Evolutionary conservation across 2,888 invertebrate genomes (phyloP), one percentile per base, ranked within the genome.

Genomic region (Hyalella azteca): DNA sequence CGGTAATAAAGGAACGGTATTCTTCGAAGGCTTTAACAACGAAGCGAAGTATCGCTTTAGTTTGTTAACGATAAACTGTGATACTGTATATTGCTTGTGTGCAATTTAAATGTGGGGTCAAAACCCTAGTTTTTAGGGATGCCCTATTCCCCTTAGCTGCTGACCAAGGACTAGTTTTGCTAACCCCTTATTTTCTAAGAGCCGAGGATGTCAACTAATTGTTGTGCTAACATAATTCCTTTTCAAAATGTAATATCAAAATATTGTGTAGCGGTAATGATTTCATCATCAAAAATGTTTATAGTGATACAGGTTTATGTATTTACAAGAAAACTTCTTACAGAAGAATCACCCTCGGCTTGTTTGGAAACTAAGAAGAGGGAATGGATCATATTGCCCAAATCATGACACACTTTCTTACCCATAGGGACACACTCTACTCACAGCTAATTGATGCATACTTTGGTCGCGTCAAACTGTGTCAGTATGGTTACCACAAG

Each of bases 161-260:
- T 36, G 60, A 60, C 60, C 60, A 60, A 60, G 36, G 32, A 60
- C 5, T 60, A 60, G 60, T 19, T 29, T 60, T 11, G 9, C 15
- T 45, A 9, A 45, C 15, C 9, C 9, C 19, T 36, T 60, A 60
- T 26, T 54, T 54, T 29, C 54, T 54, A 54, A 54, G 54, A 26
- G 54, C 54, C 22, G 22, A 9, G 54, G 26, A 26, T 22, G 54
- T 54, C 26, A 5, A 22, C 54, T 13, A 54, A 29, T 9, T 54
- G 29, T 29, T 54, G 22, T 54, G 29, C 22, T 54, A 54, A 22
- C 22, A 60, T 36, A 36, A 59, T 15, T 60, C 4, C 36, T 5
- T 36, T 60, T 60, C 60, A 60, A 60, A 60, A 60, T 60, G 29
- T 60, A 36, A 60, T 36, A 60, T 60, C 60, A 60, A 60, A 60